Percentiles rank a stretch among this genome's conserved stretches.
Evolutionary conservation across 2,888 invertebrate species (phyloP).

Genomic region (Galerucella nymphaeae): DNA sequence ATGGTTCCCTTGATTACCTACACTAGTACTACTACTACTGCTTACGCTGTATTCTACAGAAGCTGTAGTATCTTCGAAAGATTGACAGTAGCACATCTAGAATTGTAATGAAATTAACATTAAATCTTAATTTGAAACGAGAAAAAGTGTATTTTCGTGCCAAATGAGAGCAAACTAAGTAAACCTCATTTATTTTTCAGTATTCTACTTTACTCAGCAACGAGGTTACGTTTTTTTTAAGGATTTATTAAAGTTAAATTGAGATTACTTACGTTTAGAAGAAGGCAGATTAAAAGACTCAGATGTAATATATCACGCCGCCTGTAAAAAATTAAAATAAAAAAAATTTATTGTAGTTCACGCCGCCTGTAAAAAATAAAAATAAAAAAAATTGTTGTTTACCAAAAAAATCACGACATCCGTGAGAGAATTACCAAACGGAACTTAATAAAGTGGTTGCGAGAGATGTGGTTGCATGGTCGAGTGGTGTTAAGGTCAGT

Average conservation of each 20-base stretch:
- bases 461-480: not conserved
- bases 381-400: not conserved
- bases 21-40: constrained; percentile 59
- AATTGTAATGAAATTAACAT: not conserved
- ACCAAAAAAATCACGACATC: not conserved
- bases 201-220: not conserved
- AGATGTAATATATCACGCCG: constrained; percentile 51
- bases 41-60: constrained; percentile 62
- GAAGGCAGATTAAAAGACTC: constrained; percentile 44
- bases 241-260: not conserved
- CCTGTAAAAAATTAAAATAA: constrained; percentile 48
- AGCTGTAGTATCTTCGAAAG: constrained; percentile 47
- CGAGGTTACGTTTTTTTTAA: not conserved
- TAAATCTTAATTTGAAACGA: no score
- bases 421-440: not conserved
- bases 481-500: not conserved
- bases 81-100: constrained; percentile 30
- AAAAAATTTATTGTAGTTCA: constrained; percentile 24
- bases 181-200: no score
- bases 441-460: not conserved
- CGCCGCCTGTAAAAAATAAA: constrained; percentile 53
- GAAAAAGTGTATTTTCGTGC: no score
- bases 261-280: constrained; percentile 51
- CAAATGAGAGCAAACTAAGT: no score
- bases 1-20: constrained; percentile 38